Conservation (phyloP, 1,140 invertebrate genomes). For the Zaprionus ornatus region DNA sequence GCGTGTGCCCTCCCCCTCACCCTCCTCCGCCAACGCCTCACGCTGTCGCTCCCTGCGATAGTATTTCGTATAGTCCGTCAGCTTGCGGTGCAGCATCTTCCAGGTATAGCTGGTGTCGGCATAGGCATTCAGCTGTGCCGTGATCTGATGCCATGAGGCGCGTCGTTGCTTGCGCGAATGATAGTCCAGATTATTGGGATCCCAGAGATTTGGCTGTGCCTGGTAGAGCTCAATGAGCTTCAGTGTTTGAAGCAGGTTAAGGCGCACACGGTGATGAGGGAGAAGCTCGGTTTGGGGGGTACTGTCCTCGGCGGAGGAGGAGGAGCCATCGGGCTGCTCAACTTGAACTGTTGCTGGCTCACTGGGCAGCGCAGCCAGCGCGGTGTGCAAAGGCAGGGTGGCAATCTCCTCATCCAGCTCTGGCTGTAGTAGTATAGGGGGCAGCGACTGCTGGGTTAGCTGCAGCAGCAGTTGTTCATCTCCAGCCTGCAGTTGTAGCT, state of each 20-base stretch:
- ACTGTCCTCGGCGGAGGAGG: background rate
- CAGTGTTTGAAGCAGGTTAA: conserved; percentile 44
- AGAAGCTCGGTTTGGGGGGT: background rate
- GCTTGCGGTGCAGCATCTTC: conserved; percentile 70
- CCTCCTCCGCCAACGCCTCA: conserved; percentile 7
- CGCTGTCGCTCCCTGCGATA: conserved; percentile 58
- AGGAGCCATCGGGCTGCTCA: background rate
- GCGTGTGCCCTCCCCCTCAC: conserved; percentile 16
- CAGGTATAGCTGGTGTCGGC: conserved; percentile 37
- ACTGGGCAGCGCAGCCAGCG: background rate
- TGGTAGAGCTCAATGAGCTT: conserved; percentile 58
- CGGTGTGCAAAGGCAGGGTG: background rate
- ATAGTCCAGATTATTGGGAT: conserved; percentile 74
- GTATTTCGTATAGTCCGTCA: conserved; percentile 71
- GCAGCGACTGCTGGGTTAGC: background rate
- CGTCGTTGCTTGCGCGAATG: conserved; percentile 48
- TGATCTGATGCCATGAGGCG: conserved; percentile 62
- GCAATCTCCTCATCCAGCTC: background rate
- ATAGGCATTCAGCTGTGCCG: conserved; percentile 46
- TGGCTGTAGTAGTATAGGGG: background rate
- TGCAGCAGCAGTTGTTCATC: background rate
- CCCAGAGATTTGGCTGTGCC: conserved; percentile 64
- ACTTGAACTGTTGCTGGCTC: background rate
- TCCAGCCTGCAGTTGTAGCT: background rate
- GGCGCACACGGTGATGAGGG: conserved; percentile 29